A percentile compares a stretch with the other conserved stretches of the same genome.
Evolutionary conservation across 2,113 vertebrate genomes (phyloP).

Genomic region (Hemibagrus wyckioides): DNA sequence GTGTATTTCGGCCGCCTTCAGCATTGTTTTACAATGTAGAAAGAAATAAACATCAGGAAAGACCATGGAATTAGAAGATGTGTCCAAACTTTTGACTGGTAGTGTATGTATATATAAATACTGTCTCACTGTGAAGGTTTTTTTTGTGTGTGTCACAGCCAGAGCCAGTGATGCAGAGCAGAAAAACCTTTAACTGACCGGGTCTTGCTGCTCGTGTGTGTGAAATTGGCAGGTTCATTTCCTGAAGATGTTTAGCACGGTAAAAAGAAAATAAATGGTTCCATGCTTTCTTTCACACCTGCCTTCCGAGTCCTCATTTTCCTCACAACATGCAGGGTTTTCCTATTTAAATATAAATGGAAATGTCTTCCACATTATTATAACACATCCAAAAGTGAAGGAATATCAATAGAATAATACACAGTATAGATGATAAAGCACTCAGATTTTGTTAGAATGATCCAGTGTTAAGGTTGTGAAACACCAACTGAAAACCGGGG

Average conservation of each 20-base stretch:
- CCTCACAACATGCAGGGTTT: background rate
- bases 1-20: no score
- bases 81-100: no score
- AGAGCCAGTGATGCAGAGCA: background rate
- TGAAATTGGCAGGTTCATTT: background rate
- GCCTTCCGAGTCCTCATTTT: background rate
- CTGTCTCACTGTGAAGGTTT: background rate
- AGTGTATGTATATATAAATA: no score
- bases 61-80: no score
- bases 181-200: background rate
- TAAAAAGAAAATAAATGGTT: background rate
- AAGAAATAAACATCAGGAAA: no score
- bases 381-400: background rate
- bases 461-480: background rate
- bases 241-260: background rate
- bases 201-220: background rate
- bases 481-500: background rate
- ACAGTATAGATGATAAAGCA: background rate
- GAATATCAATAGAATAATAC: background rate
- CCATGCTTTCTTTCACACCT: background rate
- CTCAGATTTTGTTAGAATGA: background rate
- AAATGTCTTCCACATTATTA: background rate
- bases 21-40: no score
- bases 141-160: no score
- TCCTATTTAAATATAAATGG: background rate